A percentile compares a stretch with the other conserved stretches of the same genome.
Conservation (phyloP, 2,113 vertebrate species). For the Scolopax mira region DNA sequence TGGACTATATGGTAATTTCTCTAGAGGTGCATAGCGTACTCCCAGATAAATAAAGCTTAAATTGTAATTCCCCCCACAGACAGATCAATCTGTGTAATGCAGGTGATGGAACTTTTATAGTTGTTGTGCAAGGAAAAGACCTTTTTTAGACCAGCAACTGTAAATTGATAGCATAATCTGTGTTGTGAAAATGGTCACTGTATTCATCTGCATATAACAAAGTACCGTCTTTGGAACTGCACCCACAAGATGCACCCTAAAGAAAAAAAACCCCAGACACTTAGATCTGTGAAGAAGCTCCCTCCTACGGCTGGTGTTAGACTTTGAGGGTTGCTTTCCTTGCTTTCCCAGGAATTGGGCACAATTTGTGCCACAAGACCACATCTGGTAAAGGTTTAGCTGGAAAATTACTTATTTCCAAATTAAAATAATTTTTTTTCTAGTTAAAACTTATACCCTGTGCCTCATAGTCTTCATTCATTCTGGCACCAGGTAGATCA, state of each 20-base stretch:
- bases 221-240: not conserved
- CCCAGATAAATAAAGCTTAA: conserved; percentile 8
- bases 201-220: not conserved
- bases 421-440: not conserved
- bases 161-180: not conserved
- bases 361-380: not conserved
- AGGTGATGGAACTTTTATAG: not conserved
- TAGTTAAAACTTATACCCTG: not conserved
- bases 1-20: not conserved
- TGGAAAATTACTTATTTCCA: not conserved
- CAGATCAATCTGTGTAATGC: not conserved
- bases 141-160: not conserved
- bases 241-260: not conserved
- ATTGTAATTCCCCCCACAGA: not conserved
- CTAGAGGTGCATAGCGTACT: not conserved
- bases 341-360: not conserved
- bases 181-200: not conserved
- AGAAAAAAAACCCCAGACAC: not conserved
- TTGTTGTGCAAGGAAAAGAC: not conserved
- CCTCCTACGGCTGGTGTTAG: not conserved
- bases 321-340: not conserved
- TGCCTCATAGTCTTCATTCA: not conserved
- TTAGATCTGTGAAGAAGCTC: not conserved
- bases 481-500: not conserved
- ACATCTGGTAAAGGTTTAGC: not conserved